Evolutionary conservation across 2,113 vertebrate genomes (phyloP), one percentile per base, ranked within the genome.

Genomic region (Pyxicephalus adspersus): DNA sequence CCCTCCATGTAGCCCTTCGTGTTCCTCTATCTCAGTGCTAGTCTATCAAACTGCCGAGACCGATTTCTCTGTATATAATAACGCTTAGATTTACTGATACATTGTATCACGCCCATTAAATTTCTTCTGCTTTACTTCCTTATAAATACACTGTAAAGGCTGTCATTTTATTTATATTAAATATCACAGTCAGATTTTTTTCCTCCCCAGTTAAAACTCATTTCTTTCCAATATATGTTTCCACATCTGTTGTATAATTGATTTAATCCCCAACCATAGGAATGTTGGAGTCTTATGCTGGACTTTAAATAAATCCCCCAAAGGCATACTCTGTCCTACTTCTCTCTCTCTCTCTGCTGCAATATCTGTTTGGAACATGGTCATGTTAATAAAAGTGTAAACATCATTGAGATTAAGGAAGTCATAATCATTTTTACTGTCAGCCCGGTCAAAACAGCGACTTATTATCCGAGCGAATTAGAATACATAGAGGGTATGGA

Each of bases 231-330:
- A 70, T 63, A 81, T 81, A 73, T 81, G 72, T 70, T 86, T 81
- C 85, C 88, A 86, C 91, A 90, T 91, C 88, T 93, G 87, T 88
- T 91, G 90, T 89, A 90, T 93, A 93, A 93, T 92, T 92, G 92
- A 94, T 94, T 92, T 92, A 91, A 93, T 93, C 92, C 93, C 89
- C 89, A 87, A 92, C 91, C 90, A 90, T 88, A 93, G 88, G 87
- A 91, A 92, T 15, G 63, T 77, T 88, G 88, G 91, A 92, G 90
- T 91, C 89, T 87, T 86, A 90, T 88, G 83, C 89, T 90, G 91
- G 88, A 90, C 88, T 90, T 89, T 38, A 8, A 86, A 88, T 90
- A 91, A 63, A 88, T 94, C 92, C 93, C 93, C 92, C 83, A 87
- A 89, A 91, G 92, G 91, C 88, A 91, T 88, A 91, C 89, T 77